A percentile compares a stretch with the other conserved stretches of the same genome.
These are phyloP conservation scores for Ptiloglossa arizonensis DNA, from an alignment of 1,140 invertebrate genomes.

Conservation along the genomic window DNA sequence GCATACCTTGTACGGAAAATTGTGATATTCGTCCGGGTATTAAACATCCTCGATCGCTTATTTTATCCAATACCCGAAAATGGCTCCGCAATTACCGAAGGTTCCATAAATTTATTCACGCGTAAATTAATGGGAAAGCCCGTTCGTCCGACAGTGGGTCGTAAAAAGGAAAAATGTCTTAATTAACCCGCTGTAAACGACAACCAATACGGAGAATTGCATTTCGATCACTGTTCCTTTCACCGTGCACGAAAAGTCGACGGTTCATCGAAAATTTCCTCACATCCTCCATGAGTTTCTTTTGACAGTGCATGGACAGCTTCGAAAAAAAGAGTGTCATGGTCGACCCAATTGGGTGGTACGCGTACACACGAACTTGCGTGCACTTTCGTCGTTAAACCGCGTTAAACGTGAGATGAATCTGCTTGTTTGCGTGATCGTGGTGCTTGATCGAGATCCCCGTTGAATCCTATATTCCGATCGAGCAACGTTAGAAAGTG, in stretches of 20 bases:
- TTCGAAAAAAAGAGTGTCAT: slow-evolving; percentile 72
- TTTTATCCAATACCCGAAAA: too few species aligned
- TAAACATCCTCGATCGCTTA: too few species aligned
- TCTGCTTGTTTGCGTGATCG: slow-evolving; percentile 50
- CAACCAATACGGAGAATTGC: not conserved
- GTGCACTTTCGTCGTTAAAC: slow-evolving; percentile 69
- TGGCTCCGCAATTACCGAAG: too few species aligned
- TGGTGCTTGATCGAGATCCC: slow-evolving; percentile 58
- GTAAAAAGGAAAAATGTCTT: not conserved
- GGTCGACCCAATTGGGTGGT: slow-evolving; percentile 47
- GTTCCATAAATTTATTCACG: too few species aligned
- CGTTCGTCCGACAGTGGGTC: too few species aligned
- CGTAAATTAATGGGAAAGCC: too few species aligned
- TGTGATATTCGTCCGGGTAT: too few species aligned
- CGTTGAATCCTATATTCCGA: slow-evolving; percentile 66
- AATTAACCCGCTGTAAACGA: not conserved
- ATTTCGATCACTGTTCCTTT: not conserved
- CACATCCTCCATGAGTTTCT: slow-evolving; percentile 22
- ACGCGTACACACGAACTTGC: slow-evolving; percentile 48
- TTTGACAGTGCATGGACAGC: slow-evolving; percentile 28
- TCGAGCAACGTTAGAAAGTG: slow-evolving; percentile 73
- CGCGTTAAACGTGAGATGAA: slow-evolving; percentile 72
- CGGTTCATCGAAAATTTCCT: slow-evolving; percentile 39
- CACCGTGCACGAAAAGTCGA: not conserved
- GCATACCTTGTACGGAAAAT: too few species aligned